Percentiles rank a stretch among this genome's conserved stretches.
These are phyloP conservation scores for Pedionomus torquatus DNA, from an alignment of 2,113 vertebrate species.

Conservation along the genomic window DNA sequence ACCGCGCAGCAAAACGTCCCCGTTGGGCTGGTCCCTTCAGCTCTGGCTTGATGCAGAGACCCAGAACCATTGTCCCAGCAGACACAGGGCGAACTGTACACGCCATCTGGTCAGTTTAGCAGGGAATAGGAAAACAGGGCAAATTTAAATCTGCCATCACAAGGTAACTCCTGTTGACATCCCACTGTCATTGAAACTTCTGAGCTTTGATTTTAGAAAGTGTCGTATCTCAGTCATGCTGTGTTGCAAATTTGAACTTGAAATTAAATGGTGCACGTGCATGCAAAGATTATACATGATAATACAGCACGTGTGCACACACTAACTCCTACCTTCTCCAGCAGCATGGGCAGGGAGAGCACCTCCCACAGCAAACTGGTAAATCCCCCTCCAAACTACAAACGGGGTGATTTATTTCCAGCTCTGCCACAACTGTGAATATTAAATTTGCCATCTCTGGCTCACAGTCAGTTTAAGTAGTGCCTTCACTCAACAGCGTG, in stretches of 20 bases:
- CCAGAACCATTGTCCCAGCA: rapidly evolving
- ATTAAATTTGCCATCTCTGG: background rate
- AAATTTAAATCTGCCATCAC: background rate
- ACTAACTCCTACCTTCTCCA: background rate
- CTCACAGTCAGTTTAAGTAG: background rate
- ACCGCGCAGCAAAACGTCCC: background rate
- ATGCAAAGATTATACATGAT: background rate
- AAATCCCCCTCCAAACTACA: background rate
- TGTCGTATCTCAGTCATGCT: background rate
- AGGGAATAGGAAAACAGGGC: background rate
- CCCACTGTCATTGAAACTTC: background rate
- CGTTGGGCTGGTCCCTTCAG: background rate
- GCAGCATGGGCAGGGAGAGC: background rate
- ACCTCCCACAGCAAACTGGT: background rate
- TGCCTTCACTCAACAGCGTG: background rate
- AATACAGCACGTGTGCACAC: background rate
- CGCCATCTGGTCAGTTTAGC: background rate
- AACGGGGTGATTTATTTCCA: background rate
- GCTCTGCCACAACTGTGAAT: background rate
- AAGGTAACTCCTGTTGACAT: background rate
- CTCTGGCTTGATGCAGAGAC: background rate
- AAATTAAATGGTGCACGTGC: background rate
- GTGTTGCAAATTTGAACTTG: background rate
- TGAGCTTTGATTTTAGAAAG: background rate
- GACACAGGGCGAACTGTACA: background rate